Base-by-base conservation (phyloP, 2,888 invertebrate species). In the Xylocampa areola region DNA sequence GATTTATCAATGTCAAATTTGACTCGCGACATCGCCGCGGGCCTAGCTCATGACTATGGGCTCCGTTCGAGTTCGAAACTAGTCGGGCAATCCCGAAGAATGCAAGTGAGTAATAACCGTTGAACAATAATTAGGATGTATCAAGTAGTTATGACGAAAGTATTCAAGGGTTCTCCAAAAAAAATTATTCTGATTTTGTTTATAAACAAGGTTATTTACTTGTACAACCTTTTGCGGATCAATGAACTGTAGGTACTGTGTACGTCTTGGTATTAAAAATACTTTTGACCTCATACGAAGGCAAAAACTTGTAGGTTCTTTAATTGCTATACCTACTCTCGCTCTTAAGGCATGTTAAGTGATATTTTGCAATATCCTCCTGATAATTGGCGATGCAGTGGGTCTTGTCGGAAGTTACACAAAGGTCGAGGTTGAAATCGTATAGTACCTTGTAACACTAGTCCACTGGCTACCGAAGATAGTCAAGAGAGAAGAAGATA, bases 371-470 rank as follows among this genome's bases (percentile, higher is more conserved):
- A 67, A 67, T 21, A 57, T 51, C 67, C 36, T 25, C 51, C n/a
- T 13, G n/a, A 21, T 44, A 71, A 57, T 58, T 44, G 7, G 13
- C 19, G 48, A 45, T 44, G 33, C 32, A 48, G 58, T 44, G 11
- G 25, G 16, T 54, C 17, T 37, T 52, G 19, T 71, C 60, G 60
- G 68, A 54, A 67, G 60, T 37, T 45, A 21, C 5, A 11, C 25
- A 71, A 72, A 68, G 68, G 73, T 72, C 48, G 30, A 60, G 73
- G 73, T 11, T 59, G 0, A 36, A 44, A 41, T 37, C 35, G 43
- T 50, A 29, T 32, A 25, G 25, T 32, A 33, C 51, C 51, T 72
- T 60, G 61, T 48, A 68, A 67, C 29, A 25, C 25, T 33, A 23
- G 14, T 21, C 11, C 10, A 23, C 7, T 21, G 13, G 35, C 16